Evolutionary conservation across 2,888 invertebrate species (phyloP), one percentile per base, ranked within the genome.

Genomic region (Drosophila tanythrix): DNA sequence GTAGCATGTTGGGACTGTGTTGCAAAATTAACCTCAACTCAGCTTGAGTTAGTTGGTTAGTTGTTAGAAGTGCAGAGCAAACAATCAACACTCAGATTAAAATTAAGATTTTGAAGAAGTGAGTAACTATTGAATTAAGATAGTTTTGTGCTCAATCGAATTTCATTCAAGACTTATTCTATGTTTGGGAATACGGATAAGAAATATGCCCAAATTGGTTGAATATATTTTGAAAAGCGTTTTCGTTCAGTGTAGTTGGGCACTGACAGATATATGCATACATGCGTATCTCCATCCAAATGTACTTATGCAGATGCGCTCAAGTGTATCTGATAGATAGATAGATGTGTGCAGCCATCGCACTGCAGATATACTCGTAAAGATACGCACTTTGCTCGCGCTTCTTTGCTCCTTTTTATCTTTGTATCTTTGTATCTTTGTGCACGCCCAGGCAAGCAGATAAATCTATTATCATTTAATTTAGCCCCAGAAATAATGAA

Each of bases 391-490:
- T 52, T 36, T 60, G 27, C 46, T 40, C 61, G 61, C 46, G 38
- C 38, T 29, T 5, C 40, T 40, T 46, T 46, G 21, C 46, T 46
- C 13, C 21, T 29, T 40, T 29, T 40, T 15, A 38, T 40, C 35
- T 29, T 10, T 35, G 43, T 58, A 56, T 63, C 61, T 62, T 36
- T 31, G 29, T 38, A 63, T 60, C 63, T 74, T 62, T 74, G 58
- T 58, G 61, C 56, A 55, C 67, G 73, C 62, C 59, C 77, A 64
- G 67, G 80, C 82, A 70, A 67, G 81, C 86, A 81, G 67, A 79
- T 79, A 88, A 88, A 86, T 83, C 88, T 85, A 88, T 85, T 85
- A 88, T 88, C 85, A 79, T 85, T 88, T 85, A 86, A 85, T 88
- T 85, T 83, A 86, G 88, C 81, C 69, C 38, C 73, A 77, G 74